A percentile compares a stretch with the other conserved stretches of the same genome.
phyloP scores from a whole-genome alignment of 2,888 invertebrate species.

The Trichopoda pennipes region DNA sequence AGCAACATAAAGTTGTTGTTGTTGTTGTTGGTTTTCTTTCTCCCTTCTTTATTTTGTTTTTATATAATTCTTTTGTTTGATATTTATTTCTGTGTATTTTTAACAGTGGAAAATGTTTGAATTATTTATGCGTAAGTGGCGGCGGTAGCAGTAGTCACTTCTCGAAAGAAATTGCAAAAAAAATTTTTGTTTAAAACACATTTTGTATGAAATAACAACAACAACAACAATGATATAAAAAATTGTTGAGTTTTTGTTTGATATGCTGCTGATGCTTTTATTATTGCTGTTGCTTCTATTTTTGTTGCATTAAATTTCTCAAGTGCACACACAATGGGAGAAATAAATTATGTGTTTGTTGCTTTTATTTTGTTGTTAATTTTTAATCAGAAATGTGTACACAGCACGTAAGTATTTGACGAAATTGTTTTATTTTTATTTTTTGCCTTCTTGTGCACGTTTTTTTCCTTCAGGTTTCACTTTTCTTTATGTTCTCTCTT shows the following conservation, averaged over 20 bases:
- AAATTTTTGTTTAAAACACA: background rate
- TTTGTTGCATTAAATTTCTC: constrained; percentile 10
- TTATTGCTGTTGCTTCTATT: constrained; percentile 26
- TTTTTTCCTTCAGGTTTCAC: too few relatives aligned
- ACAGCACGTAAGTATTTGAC: background rate
- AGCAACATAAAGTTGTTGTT: constrained; percentile 30
- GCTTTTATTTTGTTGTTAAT: too few relatives aligned
- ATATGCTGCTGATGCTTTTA: constrained; percentile 33
- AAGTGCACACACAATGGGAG: constrained; percentile 41
- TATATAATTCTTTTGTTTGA: background rate
- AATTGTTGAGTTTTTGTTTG: constrained; percentile 46
- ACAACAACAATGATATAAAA: too few relatives aligned
- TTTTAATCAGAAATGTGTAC: background rate
- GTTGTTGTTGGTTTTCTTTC: background rate
- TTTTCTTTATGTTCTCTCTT: too few relatives aligned
- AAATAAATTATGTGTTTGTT: constrained; percentile 16
- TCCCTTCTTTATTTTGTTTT: constrained; percentile 1
- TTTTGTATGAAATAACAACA: constrained; percentile 34
- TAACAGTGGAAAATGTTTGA: background rate
- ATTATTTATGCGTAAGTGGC: background rate
- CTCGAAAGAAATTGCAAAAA: background rate
- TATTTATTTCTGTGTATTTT: constrained; percentile 9
- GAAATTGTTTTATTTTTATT: too few relatives aligned
- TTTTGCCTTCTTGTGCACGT: too few relatives aligned
- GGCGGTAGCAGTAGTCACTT: background rate